Evolutionary conservation across 1,140 invertebrate species (phyloP), one percentile per base, ranked within the genome.

Genomic region (Andricus grossulariae): DNA sequence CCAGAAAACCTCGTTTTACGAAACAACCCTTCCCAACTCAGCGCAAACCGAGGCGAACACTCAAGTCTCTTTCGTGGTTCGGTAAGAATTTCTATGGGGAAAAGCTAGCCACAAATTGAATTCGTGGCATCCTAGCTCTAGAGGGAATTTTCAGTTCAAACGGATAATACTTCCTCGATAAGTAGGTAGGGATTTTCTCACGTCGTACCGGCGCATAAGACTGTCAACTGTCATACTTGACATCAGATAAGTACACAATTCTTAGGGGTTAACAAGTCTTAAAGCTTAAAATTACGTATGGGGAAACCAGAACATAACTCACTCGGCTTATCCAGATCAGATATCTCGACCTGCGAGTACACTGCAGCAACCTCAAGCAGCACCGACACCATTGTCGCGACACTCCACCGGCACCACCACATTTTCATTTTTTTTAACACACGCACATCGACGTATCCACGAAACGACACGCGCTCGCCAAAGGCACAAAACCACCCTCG

Each of bases 261-360:
- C 32, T 66, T 45, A 32, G 57, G 57, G 57, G 15, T 32, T 15
- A 7, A 12, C 10, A 55, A 60, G 57, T 25, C 57, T 15, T 60
- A 32, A 66, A 66, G 32, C 45, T 66, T 66, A 2, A 66, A 66
- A 39, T 49, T 55, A 74, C 11, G 18, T 49, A 74, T 71, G 70
- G 55, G 60, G 1, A 60, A 72, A 73, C 76, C 52, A 39, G 66
- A 52, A 73, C 77, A 80, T 82, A 83, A 90, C 89, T 90, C 82
- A 90, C 89, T 85, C 49, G 87, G 89, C 85, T 88, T 85, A 87
- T 90, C 87, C 79, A 90, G 83, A 83, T 89, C 88, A 74, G 87
- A 83, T 82, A 87, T 82, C 80, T 88, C 83, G n/a, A 66, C 32
- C 80, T 82, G 81, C 78, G 82, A 84, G 80, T 74, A 73, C 74